Evolutionary conservation across 1,140 invertebrate species (phyloP), one percentile per base, ranked within the genome.

Genomic region (Stegodyphus dumicola): DNA sequence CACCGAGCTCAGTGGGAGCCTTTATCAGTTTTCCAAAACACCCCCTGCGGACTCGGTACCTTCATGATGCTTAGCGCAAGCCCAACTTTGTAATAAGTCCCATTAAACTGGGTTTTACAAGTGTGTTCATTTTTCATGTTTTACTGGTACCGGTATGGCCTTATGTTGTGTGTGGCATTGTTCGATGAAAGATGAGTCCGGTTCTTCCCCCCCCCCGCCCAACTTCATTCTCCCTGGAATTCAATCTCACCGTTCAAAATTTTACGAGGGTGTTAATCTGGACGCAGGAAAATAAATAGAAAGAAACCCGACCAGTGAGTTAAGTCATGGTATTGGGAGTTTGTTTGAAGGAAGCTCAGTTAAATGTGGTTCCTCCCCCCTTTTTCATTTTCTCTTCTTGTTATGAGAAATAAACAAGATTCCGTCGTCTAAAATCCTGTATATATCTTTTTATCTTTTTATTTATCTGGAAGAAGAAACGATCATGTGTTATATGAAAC

Each of bases 211-310:
- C 3, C 33, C 33, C 33, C 33, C 33, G 33, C 33, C 48, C 11
- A 33, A 33, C 70, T 15, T 51, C 53, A 9, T 6, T 53, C 71
- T 73, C 64, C 52, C 52, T 64, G 67, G 76, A 77, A 77, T 77
- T 77, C 76, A 77, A 77, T 77, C 76, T 77, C 76, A 77, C 76
- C 60, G 60, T 53, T 65, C 64, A 52, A 67, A 77, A 77, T 77
- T 77, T 77, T 77, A 77, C 76, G 76, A 77, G 64, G 76, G 76
- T 77, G 76, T 77, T 77, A 77, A 77, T 77, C 76, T 67, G 49
- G 76, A 15, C 11, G 73, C 33, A 17, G 33, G 33, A 33, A 33
- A 33, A 33, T 33, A 33, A 33, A 3, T 3, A 33, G 33, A 33
- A 33, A 33, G 33, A 33, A 1, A 3, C 3, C 33, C 33, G 33